Evolutionary conservation across 1,140 invertebrate genomes (phyloP).

Genomic region (Eupeodes corollae): DNA sequence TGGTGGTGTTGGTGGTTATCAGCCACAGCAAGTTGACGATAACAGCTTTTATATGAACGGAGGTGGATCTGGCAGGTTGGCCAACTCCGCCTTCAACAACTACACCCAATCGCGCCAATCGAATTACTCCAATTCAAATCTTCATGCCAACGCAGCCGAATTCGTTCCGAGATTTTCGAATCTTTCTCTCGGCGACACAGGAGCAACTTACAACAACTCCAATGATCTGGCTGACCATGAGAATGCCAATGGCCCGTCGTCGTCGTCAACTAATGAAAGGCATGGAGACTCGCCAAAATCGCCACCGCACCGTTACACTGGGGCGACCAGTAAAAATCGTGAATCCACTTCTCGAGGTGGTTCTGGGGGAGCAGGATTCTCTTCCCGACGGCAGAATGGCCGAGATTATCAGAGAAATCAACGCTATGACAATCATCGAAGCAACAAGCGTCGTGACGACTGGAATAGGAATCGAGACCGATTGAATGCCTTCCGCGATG

Average conservation of each 20-base stretch:
- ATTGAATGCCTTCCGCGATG: slow-evolving; percentile 26
- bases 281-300: background rate
- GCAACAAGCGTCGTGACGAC: slow-evolving; percentile 32
- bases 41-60: background rate
- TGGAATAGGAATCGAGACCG: slow-evolving; percentile 34
- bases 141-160: slow-evolving; percentile 31
- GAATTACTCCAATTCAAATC: slow-evolving; percentile 14
- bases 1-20: background rate
- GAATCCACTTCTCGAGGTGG: slow-evolving; percentile 23
- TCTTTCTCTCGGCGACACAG: slow-evolving; percentile 7
- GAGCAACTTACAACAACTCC: background rate
- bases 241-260: background rate
- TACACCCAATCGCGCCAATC: no score
- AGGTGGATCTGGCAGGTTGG: no score
- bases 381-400: slow-evolving; percentile 16
- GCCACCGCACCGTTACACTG: background rate
- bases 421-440: slow-evolving; percentile 32
- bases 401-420: slow-evolving; percentile 21
- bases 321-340: slow-evolving; percentile 14
- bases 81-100: no score
- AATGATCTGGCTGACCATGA: background rate
- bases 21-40: no score
- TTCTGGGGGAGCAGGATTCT: slow-evolving; percentile 12
- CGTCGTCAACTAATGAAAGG: background rate
- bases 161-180: slow-evolving; percentile 26